A percentile compares a stretch with the other conserved stretches of the same genome.
Evolutionary conservation across 92 coral and sea anemone species (phyloP).

Genomic region (Porites evermanni): DNA sequence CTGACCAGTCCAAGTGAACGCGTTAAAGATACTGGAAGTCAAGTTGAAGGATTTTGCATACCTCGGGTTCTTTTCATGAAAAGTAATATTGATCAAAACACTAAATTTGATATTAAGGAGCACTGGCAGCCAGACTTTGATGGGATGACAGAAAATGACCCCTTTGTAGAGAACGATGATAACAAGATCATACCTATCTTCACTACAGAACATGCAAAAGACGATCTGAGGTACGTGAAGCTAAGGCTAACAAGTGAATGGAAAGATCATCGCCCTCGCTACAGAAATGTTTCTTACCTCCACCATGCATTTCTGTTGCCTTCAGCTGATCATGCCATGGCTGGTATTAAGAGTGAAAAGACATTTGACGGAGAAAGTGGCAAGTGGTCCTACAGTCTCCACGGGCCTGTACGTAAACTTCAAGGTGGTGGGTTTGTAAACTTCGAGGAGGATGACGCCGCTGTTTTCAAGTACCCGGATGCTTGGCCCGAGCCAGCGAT

Average conservation of each 20-base stretch:
- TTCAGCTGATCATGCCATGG: not conserved
- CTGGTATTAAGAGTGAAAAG: not conserved
- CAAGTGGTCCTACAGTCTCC: conserved; percentile 39
- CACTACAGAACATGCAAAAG: conserved; percentile 64
- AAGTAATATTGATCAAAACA: conserved; percentile 33
- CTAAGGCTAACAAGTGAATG: conserved; percentile 74
- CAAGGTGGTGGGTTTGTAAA: conserved; percentile 32
- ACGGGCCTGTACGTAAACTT: conserved; percentile 79
- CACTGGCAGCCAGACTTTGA: conserved; percentile 78
- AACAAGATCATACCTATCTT: conserved; percentile 60
- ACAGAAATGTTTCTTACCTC: conserved; percentile 49
- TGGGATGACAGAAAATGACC: conserved; percentile 51
- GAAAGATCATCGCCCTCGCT: conserved; percentile 71
- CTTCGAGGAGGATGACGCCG: conserved; percentile 65
- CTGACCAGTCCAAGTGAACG: conserved; percentile 18
- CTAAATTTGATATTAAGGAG: conserved; percentile 10
- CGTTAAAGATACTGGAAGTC: conserved; percentile 70
- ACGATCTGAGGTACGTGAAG: conserved; percentile 75
- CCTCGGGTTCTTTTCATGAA: conserved; percentile 62
- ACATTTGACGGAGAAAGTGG: not conserved
- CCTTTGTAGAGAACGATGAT: conserved; percentile 48
- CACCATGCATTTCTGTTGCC: conserved; percentile 68
- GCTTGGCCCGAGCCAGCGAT: conserved; percentile 89
- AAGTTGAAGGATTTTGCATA: conserved; percentile 79
- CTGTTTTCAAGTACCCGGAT: conserved; percentile 71